A percentile compares a stretch with the other conserved stretches of the same genome.
These are phyloP conservation scores for Stictocephala bisonia DNA, from an alignment of 2,888 invertebrate genomes.

Conservation along the genomic window DNA sequence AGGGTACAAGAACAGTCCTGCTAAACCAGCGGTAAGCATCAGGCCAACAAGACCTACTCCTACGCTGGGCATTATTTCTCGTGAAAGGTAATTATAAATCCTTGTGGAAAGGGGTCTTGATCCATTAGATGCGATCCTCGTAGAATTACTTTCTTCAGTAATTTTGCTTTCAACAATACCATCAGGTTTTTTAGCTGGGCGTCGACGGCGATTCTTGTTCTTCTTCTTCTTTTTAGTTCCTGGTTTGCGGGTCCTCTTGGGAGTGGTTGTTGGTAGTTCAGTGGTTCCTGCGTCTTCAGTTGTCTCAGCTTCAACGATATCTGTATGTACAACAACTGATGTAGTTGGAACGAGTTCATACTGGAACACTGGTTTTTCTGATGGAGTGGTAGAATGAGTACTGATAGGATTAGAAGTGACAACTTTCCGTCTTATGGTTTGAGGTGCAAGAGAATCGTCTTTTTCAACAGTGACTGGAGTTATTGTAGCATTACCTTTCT, in stretches of 20 bases:
- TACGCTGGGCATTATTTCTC: conserved; percentile 85
- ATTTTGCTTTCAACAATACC: conserved; percentile 64
- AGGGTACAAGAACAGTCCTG: conserved; percentile 82
- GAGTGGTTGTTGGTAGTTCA: conserved; percentile 53
- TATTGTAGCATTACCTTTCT: conserved; percentile 51
- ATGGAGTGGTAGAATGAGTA: conserved; percentile 30
- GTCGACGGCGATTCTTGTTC: conserved; percentile 63
- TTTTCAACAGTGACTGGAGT: conserved; percentile 38
- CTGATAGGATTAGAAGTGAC: conserved; percentile 17
- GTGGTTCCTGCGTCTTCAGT: conserved; percentile 66
- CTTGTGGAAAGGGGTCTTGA: conserved; percentile 76
- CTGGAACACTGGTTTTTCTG: conserved; percentile 56
- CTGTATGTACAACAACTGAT: conserved; percentile 53
- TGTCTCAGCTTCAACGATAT: conserved; percentile 50
- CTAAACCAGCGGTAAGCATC: conserved; percentile 78
- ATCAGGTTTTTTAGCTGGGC: conserved; percentile 65
- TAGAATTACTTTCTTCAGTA: conserved; percentile 64
- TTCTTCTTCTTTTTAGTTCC: conserved; percentile 63
- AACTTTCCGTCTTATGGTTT: conserved; percentile 35
- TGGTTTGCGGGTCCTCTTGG: conserved; percentile 57
- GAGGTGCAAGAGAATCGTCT: conserved; percentile 42
- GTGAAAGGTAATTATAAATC: conserved; percentile 80
- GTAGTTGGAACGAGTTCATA: conserved; percentile 58
- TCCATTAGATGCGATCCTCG: conserved; percentile 62
- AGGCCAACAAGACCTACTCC: conserved; percentile 81